Evolutionary conservation across 1,140 invertebrate species (phyloP), one percentile per base, ranked within the genome.

Genomic region (Heliconius himera): DNA sequence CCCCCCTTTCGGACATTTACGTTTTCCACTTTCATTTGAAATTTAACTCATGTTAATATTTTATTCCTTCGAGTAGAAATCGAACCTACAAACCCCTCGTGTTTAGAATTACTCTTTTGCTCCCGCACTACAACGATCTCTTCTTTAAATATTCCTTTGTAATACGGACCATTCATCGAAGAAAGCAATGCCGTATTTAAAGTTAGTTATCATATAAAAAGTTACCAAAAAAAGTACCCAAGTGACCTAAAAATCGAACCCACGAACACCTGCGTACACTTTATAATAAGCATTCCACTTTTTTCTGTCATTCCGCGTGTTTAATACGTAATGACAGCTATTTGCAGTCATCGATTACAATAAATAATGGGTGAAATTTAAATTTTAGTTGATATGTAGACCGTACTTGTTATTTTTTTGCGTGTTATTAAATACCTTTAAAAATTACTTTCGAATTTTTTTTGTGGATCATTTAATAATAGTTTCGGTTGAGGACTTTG

Each of bases 221-320:
- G 16, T 51, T 18, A 0, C 13, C 49, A 49, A 18, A 49, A 49
- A 49, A 49, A 3, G 5, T 4, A 49, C 11, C 22, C 8, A 29
- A 26, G 3, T 66, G 60, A 66, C 60, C 60, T 66, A 66, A 5
- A 66, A 66, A 66, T 66, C 60, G 60, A 66, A 66, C 22, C 60
- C n/a, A 16, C 22, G 26, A 29, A 66, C 11, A 66, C 26, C 60
- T 66, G 60, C 26, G 8, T 29, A 66, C 26, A 13, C 3, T 29
- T 26, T 66, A 26, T 26, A 26, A 66, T 66, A 29, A 29, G 0
- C 22, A 66, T 26, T 13, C 60, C 60, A 66, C 9, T 26, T 26
- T 66, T 66, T 66, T 5, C 4, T 29, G 11, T 29, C 60, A 16
- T 13, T 66, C 60, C 60, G 22, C 22, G 60, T 26, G 26, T 22